phyloP scores from a whole-genome alignment of 2,888 invertebrate species.

The Altica lythri region DNA sequence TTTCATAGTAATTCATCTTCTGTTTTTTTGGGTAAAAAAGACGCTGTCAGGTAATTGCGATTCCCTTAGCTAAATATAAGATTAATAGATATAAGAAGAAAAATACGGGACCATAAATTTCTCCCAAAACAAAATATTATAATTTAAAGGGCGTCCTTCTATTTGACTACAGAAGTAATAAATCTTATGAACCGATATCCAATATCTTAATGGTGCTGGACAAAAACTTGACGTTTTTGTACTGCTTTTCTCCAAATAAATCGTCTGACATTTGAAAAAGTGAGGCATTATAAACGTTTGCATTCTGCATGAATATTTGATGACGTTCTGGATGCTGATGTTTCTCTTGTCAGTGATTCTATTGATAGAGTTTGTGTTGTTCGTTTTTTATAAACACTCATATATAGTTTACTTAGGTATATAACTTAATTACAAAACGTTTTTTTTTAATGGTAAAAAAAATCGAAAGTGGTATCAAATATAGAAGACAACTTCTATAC shows the following conservation, averaged over 20 bases:
- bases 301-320: slow-evolving; percentile 25
- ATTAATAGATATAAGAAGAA: slow-evolving; percentile 13
- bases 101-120: slow-evolving; percentile 20
- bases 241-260: slow-evolving; percentile 30
- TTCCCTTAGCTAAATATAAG: slow-evolving; percentile 13
- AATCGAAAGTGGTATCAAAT: too few species aligned
- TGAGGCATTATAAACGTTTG: slow-evolving; percentile 27
- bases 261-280: slow-evolving; percentile 28
- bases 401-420: too few species aligned
- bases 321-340: slow-evolving; percentile 27
- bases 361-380: too few species aligned
- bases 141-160: slow-evolving; percentile 29
- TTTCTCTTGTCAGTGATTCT: too few species aligned
- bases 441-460: too few species aligned
- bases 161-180: slow-evolving; percentile 32
- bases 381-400: too few species aligned
- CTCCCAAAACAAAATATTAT: slow-evolving; percentile 26
- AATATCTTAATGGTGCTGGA: slow-evolving; percentile 36
- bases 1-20: too few species aligned
- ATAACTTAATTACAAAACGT: too few species aligned
- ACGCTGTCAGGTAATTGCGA: slow-evolving; percentile 15
- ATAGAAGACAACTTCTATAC: too few species aligned
- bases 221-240: slow-evolving; percentile 34
- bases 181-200: slow-evolving; percentile 33
- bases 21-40: too few species aligned